Conservation (phyloP, 1,140 invertebrate species). For the Drosophila sp. region DNA sequence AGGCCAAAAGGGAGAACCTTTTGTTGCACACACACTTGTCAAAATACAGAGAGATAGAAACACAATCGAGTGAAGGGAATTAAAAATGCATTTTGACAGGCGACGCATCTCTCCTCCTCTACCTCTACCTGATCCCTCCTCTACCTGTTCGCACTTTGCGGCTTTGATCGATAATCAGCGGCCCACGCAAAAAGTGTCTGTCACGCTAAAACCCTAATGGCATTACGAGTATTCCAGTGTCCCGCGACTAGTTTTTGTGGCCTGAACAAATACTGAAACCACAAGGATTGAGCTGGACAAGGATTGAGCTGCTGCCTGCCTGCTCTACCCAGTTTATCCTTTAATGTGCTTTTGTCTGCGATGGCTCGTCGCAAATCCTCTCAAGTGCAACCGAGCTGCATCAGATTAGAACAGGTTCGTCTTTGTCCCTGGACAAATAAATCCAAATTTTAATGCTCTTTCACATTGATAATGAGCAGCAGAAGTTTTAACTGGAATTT, state of each 20-base stretch:
- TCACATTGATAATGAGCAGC: conserved; percentile 9
- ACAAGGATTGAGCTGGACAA: conserved; percentile 23
- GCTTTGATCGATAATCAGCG: conserved; percentile 79
- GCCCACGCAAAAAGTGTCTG: conserved; percentile 75
- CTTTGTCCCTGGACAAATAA: conserved; percentile 61
- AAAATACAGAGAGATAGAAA: conserved; percentile 53
- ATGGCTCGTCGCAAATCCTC: conserved; percentile 60
- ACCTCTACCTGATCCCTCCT: conserved; percentile 6
- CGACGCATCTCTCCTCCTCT: conserved; percentile 30
- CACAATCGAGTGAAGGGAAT: conserved; percentile 29
- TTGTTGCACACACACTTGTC: conserved; percentile 62
- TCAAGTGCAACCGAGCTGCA: conserved; percentile 79
- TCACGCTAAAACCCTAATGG: conserved; percentile 70
- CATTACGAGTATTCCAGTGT: conserved; percentile 52
- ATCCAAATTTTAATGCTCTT: conserved; percentile 63
- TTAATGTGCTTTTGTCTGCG: conserved; percentile 77
- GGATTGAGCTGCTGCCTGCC: conserved; percentile 52
- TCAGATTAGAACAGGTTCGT: conserved; percentile 80
- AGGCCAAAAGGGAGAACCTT: conserved; percentile 44
- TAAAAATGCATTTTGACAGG: conserved; percentile 70
- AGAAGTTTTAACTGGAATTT: conserved; percentile 62
- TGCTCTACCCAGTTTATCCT: conserved; percentile 54
- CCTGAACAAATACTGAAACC: conserved; percentile 49
- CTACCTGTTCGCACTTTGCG: conserved; percentile 71
- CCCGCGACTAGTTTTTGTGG: conserved; percentile 51